Conservation (phyloP, 2,888 invertebrate species). For the Xestoiulus laeticollis region DNA sequence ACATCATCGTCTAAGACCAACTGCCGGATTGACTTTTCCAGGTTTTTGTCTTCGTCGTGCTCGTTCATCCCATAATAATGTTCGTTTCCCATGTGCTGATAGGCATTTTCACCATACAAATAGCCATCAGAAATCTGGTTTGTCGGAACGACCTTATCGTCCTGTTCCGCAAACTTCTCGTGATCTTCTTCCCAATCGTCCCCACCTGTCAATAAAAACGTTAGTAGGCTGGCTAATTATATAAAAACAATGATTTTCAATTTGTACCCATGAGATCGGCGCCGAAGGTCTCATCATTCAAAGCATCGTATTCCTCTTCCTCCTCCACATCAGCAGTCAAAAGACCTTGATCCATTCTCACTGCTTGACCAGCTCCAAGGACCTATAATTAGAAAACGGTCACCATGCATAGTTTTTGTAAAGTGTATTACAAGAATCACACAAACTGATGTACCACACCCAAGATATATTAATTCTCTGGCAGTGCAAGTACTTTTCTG, state of each 20-base stretch:
- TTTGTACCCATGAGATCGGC: slow-evolving; percentile 71
- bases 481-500: too few species aligned
- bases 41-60: slow-evolving; percentile 56
- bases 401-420: too few species aligned
- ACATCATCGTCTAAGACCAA: slow-evolving; percentile 62
- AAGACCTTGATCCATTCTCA: background rate
- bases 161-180: slow-evolving; percentile 74
- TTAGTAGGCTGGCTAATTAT: too few species aligned
- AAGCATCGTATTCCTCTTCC: slow-evolving; percentile 88
- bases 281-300: slow-evolving; percentile 93
- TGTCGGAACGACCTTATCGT: slow-evolving; percentile 61
- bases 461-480: too few species aligned
- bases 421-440: too few species aligned
- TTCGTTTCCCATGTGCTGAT: background rate
- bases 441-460: too few species aligned
- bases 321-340: slow-evolving; percentile 54
- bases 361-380: background rate
- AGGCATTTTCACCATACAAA: background rate
- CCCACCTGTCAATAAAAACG: background rate
- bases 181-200: slow-evolving; percentile 78
- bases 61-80: slow-evolving; percentile 24
- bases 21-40: slow-evolving; percentile 62
- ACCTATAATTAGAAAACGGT: background rate
- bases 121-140: background rate
- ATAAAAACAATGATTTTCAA: background rate